A percentile compares a stretch with the other conserved stretches of the same genome.
These are phyloP conservation scores for Nomada fabriciana DNA, from an alignment of 2,888 invertebrate genomes.

Conservation along the genomic window DNA sequence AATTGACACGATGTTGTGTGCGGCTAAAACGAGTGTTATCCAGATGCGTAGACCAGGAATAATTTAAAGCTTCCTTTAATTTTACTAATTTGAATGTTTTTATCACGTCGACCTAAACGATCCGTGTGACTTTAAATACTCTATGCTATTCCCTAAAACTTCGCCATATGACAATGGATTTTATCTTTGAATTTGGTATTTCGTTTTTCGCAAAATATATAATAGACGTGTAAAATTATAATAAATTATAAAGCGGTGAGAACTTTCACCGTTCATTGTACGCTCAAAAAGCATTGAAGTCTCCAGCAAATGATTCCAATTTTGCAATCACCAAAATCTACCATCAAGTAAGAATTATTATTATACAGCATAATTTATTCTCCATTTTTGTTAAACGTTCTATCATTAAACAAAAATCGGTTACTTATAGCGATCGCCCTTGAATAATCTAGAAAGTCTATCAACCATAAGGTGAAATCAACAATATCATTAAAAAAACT, in stretches of 20 bases:
- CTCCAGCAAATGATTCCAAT: not conserved
- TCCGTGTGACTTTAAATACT: not conserved
- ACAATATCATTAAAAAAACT: not conserved
- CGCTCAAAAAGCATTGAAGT: constrained; percentile 14
- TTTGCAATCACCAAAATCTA: not conserved
- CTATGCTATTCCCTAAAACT: not conserved
- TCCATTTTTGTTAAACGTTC: not conserved
- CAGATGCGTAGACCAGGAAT: constrained; percentile 13
- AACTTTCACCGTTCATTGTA: not conserved
- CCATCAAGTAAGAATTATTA: not conserved
- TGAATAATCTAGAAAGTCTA: too few species aligned
- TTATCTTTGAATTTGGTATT: not conserved
- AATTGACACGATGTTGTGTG: constrained; percentile 8
- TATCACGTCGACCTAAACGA: not conserved
- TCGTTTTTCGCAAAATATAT: not conserved
- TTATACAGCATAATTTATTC: not conserved
- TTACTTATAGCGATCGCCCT: too few species aligned
- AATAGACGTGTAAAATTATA: not conserved
- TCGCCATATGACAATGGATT: not conserved
- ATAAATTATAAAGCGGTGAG: not conserved
- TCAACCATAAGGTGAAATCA: not conserved
- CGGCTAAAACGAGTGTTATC: constrained; percentile 13
- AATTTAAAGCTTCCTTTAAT: constrained; percentile 22
- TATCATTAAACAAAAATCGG: too few species aligned
- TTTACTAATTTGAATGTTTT: constrained; percentile 10